These are phyloP conservation scores for Hydractinia echinata DNA, from an alignment of 30 jellyfish, hydroid and myxozoan genomes.

Conservation along the genomic window DNA sequence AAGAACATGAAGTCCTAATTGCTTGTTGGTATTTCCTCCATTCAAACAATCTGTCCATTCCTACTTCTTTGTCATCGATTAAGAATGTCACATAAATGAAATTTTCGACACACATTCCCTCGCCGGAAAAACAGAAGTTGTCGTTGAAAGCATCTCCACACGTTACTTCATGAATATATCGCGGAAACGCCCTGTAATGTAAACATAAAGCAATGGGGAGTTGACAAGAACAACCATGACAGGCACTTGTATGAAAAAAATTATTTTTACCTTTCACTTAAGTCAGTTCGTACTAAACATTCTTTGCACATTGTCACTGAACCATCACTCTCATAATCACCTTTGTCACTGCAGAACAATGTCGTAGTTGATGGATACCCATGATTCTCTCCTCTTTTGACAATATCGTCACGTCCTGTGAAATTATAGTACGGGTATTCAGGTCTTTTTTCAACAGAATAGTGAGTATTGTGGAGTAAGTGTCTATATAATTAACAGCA, in stretches of 20 bases:
- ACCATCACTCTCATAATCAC: background rate
- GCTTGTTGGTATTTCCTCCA: constrained; percentile 11
- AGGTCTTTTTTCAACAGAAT: no score
- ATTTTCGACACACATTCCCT: background rate
- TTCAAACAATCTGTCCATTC: background rate
- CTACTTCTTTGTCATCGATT: background rate
- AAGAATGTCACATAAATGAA: background rate
- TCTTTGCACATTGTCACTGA: constrained; percentile 10
- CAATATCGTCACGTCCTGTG: no score
- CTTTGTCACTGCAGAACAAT: background rate
- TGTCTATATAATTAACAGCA: no score
- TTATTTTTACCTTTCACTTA: background rate
- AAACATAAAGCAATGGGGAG: background rate
- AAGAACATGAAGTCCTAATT: constrained; percentile 4
- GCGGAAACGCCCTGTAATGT: background rate
- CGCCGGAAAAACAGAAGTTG: background rate
- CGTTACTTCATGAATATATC: background rate
- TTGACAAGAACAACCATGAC: background rate
- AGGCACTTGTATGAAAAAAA: background rate
- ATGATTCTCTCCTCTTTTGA: no score
- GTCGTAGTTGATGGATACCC: no score
- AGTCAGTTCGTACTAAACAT: background rate
- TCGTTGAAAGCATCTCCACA: constrained; percentile 6
- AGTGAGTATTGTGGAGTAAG: no score
- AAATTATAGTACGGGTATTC: no score